A percentile compares a stretch with the other conserved stretches of the same genome.
These are phyloP conservation scores for Portevinia maculata DNA, from an alignment of 2,888 invertebrate species.

Conservation along the genomic window DNA sequence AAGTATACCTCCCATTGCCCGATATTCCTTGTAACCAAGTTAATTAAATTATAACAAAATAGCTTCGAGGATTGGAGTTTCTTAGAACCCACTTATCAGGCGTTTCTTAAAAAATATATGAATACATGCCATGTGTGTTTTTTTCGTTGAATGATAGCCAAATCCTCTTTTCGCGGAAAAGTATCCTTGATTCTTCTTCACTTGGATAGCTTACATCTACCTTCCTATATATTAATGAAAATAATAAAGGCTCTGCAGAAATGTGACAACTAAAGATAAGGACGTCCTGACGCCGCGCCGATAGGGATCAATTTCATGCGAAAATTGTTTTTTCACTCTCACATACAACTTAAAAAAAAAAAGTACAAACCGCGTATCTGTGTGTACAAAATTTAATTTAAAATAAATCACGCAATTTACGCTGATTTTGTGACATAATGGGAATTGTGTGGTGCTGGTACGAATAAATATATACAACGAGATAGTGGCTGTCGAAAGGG, in stretches of 20 bases:
- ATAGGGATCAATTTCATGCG: conserved; percentile 46
- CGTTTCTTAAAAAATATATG: neutral
- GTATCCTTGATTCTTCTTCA: neutral
- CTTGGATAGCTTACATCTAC: neutral
- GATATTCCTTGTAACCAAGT: conserved; percentile 32
- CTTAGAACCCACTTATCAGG: conserved; percentile 34
- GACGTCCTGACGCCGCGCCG: no score
- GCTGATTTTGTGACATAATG: conserved; percentile 73
- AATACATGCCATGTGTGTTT: neutral
- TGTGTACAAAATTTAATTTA: conserved; percentile 70
- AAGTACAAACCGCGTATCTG: conserved; percentile 36
- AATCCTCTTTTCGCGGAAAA: neutral
- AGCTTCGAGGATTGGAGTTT: conserved; percentile 35
- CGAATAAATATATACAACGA: conserved; percentile 41
- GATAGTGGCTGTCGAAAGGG: conserved; percentile 27
- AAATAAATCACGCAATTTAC: conserved; percentile 73
- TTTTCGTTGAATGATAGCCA: conserved; percentile 27
- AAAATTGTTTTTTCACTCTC: conserved; percentile 8
- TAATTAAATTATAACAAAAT: conserved; percentile 71
- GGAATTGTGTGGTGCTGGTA: conserved; percentile 61
- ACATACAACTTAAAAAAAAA: conserved; percentile 5
- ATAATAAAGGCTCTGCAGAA: neutral
- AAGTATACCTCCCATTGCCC: conserved; percentile 3
- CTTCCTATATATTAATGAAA: neutral
- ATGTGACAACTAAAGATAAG: conserved; percentile 1